These are phyloP conservation scores for Arge pagana DNA, from an alignment of 2,888 invertebrate genomes.

Conservation along the genomic window DNA sequence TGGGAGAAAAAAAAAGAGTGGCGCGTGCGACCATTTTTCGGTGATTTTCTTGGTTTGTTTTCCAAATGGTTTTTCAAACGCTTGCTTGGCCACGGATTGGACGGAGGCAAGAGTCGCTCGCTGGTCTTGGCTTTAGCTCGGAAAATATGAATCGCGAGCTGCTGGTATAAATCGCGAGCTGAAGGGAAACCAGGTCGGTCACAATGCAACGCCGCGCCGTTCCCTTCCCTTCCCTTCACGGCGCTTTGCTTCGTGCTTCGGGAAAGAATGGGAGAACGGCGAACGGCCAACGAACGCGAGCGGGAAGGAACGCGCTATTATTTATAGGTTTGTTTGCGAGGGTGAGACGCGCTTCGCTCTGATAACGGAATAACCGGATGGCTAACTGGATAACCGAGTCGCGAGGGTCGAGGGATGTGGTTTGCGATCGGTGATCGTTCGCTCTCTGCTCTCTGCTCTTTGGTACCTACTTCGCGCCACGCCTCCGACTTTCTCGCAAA, in stretches of 20 bases:
- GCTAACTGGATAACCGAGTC: slow-evolving; percentile 16
- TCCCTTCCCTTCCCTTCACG: neutral
- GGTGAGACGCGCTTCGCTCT: slow-evolving; percentile 30
- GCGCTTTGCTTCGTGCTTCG: neutral
- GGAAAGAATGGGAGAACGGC: neutral
- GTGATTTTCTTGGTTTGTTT: too few species aligned
- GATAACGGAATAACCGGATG: slow-evolving; percentile 36
- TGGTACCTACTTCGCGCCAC: neutral
- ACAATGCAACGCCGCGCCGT: neutral
- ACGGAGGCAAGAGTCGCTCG: too few species aligned
- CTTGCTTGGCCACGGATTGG: too few species aligned
- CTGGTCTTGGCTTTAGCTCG: too few species aligned
- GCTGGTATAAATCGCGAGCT: too few species aligned
- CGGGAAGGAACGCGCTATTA: slow-evolving; percentile 39
- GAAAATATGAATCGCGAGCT: too few species aligned
- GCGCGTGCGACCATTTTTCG: too few species aligned
- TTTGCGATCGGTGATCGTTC: too few species aligned
- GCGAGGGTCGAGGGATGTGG: slow-evolving; percentile 15
- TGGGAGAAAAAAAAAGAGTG: neutral
- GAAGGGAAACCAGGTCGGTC: slow-evolving; percentile 12
- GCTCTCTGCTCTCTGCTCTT: too few species aligned
- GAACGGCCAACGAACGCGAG: neutral
- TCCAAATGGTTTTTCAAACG: too few species aligned
- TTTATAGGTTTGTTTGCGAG: slow-evolving; percentile 45
- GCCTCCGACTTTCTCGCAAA: slow-evolving; percentile 10